phyloP scores from a whole-genome alignment of 2,888 invertebrate genomes.

The Dasysyrphus tricinctus region DNA sequence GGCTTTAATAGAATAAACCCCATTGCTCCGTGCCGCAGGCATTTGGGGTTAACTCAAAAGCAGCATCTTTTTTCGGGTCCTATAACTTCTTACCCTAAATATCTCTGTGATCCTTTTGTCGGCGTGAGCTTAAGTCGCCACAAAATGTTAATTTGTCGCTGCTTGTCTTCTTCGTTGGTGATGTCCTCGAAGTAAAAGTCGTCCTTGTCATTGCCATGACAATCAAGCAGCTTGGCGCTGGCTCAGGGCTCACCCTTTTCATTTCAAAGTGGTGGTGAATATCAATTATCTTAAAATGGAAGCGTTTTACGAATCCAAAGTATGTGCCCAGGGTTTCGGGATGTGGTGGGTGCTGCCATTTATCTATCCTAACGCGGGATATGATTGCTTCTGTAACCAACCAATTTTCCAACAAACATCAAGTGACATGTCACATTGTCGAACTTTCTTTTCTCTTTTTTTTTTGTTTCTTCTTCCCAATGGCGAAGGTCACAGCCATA shows the following conservation, averaged over 20 bases:
- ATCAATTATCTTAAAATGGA: constrained; percentile 71
- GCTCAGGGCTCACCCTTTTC: constrained; percentile 34
- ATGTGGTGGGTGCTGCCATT: constrained; percentile 31
- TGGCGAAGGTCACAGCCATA: constrained; percentile 64
- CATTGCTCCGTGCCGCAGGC: constrained; percentile 43
- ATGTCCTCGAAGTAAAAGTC: constrained; percentile 21
- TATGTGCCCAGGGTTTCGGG: constrained; percentile 54
- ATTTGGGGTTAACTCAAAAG: constrained; percentile 44
- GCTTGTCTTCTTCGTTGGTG: constrained; percentile 37
- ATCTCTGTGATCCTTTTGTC: constrained; percentile 61
- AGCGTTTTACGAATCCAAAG: constrained; percentile 65
- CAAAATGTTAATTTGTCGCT: constrained; percentile 72
- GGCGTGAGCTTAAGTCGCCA: constrained; percentile 69
- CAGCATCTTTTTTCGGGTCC: constrained; percentile 27
- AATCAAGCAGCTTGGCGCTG: constrained; percentile 53
- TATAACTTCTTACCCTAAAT: constrained; percentile 18
- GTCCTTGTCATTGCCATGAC: constrained; percentile 55
- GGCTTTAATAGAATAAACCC: constrained; percentile 30
- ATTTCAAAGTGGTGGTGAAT: constrained; percentile 63
- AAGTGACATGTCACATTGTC: constrained; percentile 73
- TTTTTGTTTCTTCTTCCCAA: background rate
- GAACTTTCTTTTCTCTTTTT: constrained; percentile 32
- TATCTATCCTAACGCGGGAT: constrained; percentile 39
- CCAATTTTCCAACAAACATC: constrained; percentile 72
- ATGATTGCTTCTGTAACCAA: constrained; percentile 68